A percentile compares a stretch with the other conserved stretches of the same genome.
phyloP scores from a whole-genome alignment of 1,140 invertebrate species.

The Heliconius hewitsoni region DNA sequence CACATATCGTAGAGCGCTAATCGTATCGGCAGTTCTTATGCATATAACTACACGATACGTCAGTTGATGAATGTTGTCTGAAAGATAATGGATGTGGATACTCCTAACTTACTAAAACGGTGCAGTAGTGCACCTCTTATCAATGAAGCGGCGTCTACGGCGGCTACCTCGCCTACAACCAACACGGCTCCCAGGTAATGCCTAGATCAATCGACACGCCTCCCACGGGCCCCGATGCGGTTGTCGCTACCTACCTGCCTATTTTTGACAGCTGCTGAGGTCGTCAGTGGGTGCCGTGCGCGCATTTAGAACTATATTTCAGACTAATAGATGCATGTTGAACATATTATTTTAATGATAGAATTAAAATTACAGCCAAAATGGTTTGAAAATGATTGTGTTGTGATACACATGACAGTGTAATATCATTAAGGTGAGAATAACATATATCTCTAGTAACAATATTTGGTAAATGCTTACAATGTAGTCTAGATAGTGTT shows the following conservation, averaged over 20 bases:
- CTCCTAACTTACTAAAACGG: constrained; percentile 80
- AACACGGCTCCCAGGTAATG: constrained; percentile 76
- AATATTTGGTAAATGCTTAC: background rate
- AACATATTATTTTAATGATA: background rate
- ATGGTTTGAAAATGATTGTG: background rate
- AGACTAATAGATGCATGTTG: constrained; percentile 9
- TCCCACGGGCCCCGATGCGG: constrained; percentile 51
- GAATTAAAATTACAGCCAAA: background rate
- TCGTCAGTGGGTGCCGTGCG: constrained; percentile 67
- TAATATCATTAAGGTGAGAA: constrained; percentile 5
- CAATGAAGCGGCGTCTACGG: constrained; percentile 76
- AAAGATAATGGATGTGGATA: constrained; percentile 81
- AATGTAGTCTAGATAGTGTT: background rate
- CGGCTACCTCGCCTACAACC: constrained; percentile 72
- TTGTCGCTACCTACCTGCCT: constrained; percentile 63
- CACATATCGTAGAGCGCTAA: constrained; percentile 61
- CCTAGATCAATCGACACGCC: constrained; percentile 51
- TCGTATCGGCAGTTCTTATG: constrained; percentile 72
- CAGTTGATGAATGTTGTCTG: constrained; percentile 76
- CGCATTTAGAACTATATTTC: constrained; percentile 54
- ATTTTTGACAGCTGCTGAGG: constrained; percentile 75
- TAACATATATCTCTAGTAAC: background rate
- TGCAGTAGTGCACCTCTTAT: constrained; percentile 80
- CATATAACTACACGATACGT: constrained; percentile 76
- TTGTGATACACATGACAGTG: background rate